Percentiles rank a stretch among this genome's conserved stretches.
Conservation (phyloP, 2,888 invertebrate species). For the Pristionchus japonicus region DNA sequence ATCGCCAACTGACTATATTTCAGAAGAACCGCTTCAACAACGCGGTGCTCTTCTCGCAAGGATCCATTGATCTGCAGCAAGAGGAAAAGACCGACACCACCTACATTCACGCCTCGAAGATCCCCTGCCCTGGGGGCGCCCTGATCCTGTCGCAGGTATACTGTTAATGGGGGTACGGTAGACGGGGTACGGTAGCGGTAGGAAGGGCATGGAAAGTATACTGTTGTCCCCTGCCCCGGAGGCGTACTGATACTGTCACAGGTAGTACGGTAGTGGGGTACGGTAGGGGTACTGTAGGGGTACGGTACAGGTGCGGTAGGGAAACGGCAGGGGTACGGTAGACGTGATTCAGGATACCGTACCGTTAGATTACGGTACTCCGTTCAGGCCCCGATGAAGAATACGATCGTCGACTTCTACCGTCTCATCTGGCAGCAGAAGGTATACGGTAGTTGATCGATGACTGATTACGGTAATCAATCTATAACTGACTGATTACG, state of each 20-base stretch:
- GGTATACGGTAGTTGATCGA: conserved; percentile 9
- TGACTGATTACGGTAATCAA: not conserved
- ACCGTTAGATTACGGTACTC: not conserved
- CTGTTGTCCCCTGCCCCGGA: too few relatives aligned
- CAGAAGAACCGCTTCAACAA: conserved; percentile 43
- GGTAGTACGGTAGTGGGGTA: too few relatives aligned
- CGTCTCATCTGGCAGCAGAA: conserved; percentile 43
- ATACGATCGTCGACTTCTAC: conserved; percentile 29
- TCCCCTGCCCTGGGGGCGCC: not conserved
- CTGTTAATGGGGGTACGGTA: not conserved
- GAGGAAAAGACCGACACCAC: not conserved
- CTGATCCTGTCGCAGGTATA: conserved; percentile 30
- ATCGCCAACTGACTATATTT: not conserved
- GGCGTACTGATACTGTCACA: too few relatives aligned
- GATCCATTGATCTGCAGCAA: not conserved
- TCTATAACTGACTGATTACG: not conserved
- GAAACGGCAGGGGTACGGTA: not conserved
- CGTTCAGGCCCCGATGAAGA: conserved; percentile 26
- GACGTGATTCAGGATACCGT: not conserved
- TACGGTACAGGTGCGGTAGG: not conserved
- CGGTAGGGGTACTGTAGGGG: too few relatives aligned
- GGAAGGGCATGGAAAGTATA: too few relatives aligned
- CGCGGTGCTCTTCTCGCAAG: conserved; percentile 35
- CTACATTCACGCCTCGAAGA: conserved; percentile 31
- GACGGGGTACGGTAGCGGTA: not conserved